Conservation (phyloP, 2,113 vertebrate genomes). For the Thamnaconus septentrionalis region DNA sequence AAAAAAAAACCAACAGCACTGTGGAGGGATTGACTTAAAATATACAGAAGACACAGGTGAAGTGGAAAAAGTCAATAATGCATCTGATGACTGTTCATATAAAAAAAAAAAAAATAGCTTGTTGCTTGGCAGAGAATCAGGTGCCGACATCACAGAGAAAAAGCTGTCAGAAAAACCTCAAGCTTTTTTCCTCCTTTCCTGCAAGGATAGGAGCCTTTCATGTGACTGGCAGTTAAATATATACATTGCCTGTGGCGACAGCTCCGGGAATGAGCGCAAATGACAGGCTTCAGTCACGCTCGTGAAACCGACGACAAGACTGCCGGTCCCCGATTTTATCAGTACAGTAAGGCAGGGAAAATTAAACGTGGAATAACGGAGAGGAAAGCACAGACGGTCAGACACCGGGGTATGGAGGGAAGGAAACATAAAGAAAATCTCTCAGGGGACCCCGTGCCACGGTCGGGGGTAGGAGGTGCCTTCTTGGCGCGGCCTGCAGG, state of each 20-base stretch:
- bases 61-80: neutral
- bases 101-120: constrained; percentile 6
- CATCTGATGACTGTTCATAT: neutral
- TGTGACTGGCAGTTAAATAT: constrained; percentile 1
- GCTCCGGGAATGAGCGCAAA: neutral
- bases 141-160: constrained; percentile 10
- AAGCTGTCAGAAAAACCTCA: constrained; percentile 11
- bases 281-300: constrained; percentile 11
- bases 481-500: constrained; percentile 42
- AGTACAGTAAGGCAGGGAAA: too few relatives aligned
- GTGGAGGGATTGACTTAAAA: too few relatives aligned
- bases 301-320: constrained; percentile 1
- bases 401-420: neutral
- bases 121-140: constrained; percentile 1
- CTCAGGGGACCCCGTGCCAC: neutral
- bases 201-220: neutral
- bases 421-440: neutral
- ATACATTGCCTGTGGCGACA: neutral
- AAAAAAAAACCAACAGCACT: neutral
- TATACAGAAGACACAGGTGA: too few relatives aligned
- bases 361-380: too few relatives aligned
- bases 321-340: constrained; percentile 1
- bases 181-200: neutral
- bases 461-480: neutral
- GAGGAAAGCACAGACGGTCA: too few relatives aligned